Base-by-base conservation (phyloP, 92 coral and sea anemone species). In the Virgularia gustaviana region DNA sequence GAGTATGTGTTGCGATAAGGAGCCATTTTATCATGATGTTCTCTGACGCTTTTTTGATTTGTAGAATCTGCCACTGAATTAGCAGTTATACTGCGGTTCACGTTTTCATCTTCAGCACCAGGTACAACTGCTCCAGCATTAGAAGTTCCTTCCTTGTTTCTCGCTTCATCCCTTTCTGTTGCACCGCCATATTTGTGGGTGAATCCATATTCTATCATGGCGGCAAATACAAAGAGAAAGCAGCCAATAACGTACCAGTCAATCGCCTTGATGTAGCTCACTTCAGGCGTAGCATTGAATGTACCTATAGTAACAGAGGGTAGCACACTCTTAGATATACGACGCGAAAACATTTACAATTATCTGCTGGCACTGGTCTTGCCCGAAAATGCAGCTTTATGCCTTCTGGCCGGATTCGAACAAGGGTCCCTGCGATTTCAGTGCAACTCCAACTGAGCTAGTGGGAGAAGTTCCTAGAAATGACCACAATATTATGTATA, bases 211-310 rank as follows among this genome's bases (percentile, higher is more conserved):
- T 88, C 95, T 39, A 85, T 85, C 72, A 88, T 81, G 20, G 90
- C 89, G 24, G 79, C 86, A 59, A 85, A 88, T 16, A 88, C 95
- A 85, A 88, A 63, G 65, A 86, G 44, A 52, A 85, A 88, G 32
- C 90, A 88, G 12, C 78, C 88, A 39, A 88, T 78, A 39, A 88
- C 76, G 51, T 85, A 88, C 90, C 82, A 82, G 72, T 88, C 95
- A 24, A 88, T 70, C 5, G 95, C 95, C 51, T 86, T 85, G 49
- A 88, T 45, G 60, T 88, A 88, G 2, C 90, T 82, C 49, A 88
- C 95, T 39, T 75, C 90, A 2, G 95, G 95, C 39, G 55, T 47
- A 25, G 55, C 15, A 19, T 25, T 5, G 18, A 47, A 47, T 4
- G 55, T 4, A 15, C 55, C 55, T 47, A 15, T 15, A 5, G 4